phyloP scores from a whole-genome alignment of 2,113 vertebrate genomes.

The Isurus oxyrinchus region DNA sequence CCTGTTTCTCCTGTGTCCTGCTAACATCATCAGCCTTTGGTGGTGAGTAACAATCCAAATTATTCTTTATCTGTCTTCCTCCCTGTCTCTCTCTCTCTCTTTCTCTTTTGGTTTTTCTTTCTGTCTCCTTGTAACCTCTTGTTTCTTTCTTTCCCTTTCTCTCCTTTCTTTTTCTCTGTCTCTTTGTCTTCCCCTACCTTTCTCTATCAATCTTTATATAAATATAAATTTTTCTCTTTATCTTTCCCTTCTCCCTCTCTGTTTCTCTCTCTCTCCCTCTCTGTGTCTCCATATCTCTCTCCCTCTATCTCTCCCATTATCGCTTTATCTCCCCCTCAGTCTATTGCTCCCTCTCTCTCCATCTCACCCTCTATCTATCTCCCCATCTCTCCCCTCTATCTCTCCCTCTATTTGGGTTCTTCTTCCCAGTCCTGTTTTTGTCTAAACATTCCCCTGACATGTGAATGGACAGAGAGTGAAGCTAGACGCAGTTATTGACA shows the following conservation, averaged over 20 bases:
- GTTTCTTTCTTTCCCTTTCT: neutral
- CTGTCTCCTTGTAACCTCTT: neutral
- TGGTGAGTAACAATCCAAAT: constrained; percentile 67
- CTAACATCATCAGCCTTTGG: constrained; percentile 90
- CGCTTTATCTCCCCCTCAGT: constrained; percentile 50
- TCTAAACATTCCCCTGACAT: neutral
- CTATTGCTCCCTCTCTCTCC: constrained; percentile 10
- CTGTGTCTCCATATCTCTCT: neutral
- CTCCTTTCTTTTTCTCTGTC: neutral
- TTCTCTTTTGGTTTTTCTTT: no score
- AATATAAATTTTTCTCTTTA: no score
- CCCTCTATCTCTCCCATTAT: constrained; percentile 8
- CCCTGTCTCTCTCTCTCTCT: neutral
- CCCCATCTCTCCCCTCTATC: neutral
- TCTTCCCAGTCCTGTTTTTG: constrained; percentile 38
- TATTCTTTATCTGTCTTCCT: no score
- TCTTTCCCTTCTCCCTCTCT: neutral
- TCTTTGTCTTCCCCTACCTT: neutral
- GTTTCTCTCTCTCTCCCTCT: no score
- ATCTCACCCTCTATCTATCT: neutral
- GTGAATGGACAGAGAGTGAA: constrained; percentile 34
- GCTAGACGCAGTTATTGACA: constrained; percentile 37
- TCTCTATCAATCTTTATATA: neutral
- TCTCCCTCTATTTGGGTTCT: constrained; percentile 39
- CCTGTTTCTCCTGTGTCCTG: constrained; percentile 83